Base-by-base conservation (phyloP, 1,140 invertebrate genomes). In the Orius insidiosus region DNA sequence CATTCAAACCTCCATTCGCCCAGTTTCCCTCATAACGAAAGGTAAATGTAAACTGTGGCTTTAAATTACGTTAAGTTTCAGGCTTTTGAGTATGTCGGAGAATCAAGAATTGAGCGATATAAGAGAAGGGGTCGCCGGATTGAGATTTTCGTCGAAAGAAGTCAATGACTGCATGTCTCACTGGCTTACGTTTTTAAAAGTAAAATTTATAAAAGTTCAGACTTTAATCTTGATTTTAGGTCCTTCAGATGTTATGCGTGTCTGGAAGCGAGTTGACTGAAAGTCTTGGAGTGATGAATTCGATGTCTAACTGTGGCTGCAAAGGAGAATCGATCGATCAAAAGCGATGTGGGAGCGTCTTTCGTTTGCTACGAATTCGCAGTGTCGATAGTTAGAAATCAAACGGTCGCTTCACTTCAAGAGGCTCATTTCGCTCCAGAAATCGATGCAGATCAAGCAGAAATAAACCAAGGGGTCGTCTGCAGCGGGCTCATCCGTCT, bases 401-500 rank as follows among this genome's bases (percentile, higher is more conserved):
- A 56, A 31, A 48, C 53, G 24, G 63, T 72, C 3, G 62, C 68
- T 13, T 65, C 73, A 1, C 63, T 76, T 53, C 71, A 72, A 55
- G 73, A 76, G 49, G 65, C 67, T 51, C 48, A 59, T 48, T 37
- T 47, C 42, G 43, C 48, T 47, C 13, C 52, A 43, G 42, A 54
- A 40, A 52, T 52, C 32, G 46, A 56, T 51, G 38, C 60, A 52
- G 51, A 65, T 59, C 47, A 62, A 57, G 13, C 60, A 58, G 52
- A 65, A 58, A 49, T 62, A 56, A 56, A 65, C 59, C 65, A 77
- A 63, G 66, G 74, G 53, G 75, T 76, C 44, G 67, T 77, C 45
- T 68, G 70, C 16, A 70, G 72, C 55, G 75, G 74, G 59, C 59
- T 76, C n/a, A 59, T 75, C 48, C 72, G 75, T 18, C 74, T 78